These are phyloP conservation scores for Napeogenes inachia DNA, from an alignment of 2,888 invertebrate species.

Conservation along the genomic window DNA sequence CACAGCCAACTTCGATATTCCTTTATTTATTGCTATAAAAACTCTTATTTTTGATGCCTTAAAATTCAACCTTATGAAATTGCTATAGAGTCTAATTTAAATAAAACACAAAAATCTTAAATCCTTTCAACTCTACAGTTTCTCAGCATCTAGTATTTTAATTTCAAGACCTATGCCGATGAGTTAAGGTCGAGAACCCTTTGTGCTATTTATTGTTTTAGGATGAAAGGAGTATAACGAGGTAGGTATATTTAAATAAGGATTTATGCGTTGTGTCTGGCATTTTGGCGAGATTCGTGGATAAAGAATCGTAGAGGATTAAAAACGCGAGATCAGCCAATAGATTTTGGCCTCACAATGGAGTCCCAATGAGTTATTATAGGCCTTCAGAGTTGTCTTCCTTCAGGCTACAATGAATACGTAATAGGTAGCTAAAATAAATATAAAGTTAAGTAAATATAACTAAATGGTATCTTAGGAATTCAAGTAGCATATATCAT, in stretches of 20 bases:
- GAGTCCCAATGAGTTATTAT: conserved; percentile 45
- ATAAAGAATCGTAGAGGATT: conserved; percentile 63
- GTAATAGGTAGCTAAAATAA: too few species aligned
- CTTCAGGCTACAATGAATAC: too few species aligned
- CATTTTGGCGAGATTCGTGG: conserved; percentile 73
- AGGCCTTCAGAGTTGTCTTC: conserved; percentile 28
- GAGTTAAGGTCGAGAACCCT: conserved; percentile 37
- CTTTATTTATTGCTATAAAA: conserved; percentile 77
- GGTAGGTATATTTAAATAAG: conserved; percentile 74
- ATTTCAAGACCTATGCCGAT: conserved; percentile 37
- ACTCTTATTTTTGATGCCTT: conserved; percentile 43
- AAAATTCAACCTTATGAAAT: conserved; percentile 32
- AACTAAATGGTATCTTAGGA: too few species aligned
- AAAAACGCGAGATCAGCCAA: conserved; percentile 55
- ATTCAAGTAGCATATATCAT: too few species aligned
- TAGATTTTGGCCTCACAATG: conserved; percentile 57
- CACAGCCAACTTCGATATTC: conserved; percentile 77
- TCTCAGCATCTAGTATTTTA: conserved; percentile 1
- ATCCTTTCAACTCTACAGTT: conserved; percentile 34
- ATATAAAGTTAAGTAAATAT: too few species aligned
- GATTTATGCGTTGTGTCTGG: conserved; percentile 76
- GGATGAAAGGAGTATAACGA: conserved; percentile 32
- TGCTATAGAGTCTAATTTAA: conserved; percentile 19
- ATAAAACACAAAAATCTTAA: conserved; percentile 33
- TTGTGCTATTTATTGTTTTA: conserved; percentile 32